Evolutionary conservation across 2,888 invertebrate genomes (phyloP), one percentile per base, ranked within the genome.

Genomic region (Monochamus alternatus): DNA sequence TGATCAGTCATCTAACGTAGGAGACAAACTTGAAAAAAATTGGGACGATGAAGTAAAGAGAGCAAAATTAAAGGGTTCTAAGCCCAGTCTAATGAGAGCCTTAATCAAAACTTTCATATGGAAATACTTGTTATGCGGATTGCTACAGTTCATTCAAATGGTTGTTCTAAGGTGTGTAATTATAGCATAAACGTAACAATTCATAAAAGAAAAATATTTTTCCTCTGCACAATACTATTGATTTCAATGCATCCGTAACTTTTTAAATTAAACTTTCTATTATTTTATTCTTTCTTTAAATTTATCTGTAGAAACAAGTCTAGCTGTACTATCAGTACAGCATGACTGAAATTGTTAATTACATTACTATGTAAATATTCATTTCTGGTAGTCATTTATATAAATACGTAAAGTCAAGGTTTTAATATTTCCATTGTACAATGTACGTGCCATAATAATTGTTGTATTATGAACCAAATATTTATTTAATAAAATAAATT

Each of bases 1-100:
- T 7, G 94, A 95, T 86, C 88, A 90, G 67, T 94, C 95, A 0
- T 91, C 92, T 74, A 85, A 87, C 31, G 88, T 95, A 4, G 94
- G 93, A 2, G 91, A 94, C 84, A 89, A 89, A 55, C 88, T 95
- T 12, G 93, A 93, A 84, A 88, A 89, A 82, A 78, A 91, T 91
- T 84, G 91, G 91, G 81, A 77, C 30, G 62, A 76, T 43, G 82
- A 84, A 78, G 10, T 81, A 9, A 44, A 14, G 4, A 78, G 73
- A 66, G 76, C 80, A 7, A 81, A 83, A 75, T 31, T 73, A 55
- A 76, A 78, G 59, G 55, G 75, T 9, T 64, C 68, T 51, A 66
- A 75, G 52, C 83, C 84, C 0, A 84, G 82, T 66, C 60, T 84
- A 43, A 60, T 84, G 5, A 78, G 59, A 52, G 83, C 82, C 0